These are phyloP conservation scores for Cerceris rybyensis DNA, from an alignment of 2,888 invertebrate species.

Conservation along the genomic window DNA sequence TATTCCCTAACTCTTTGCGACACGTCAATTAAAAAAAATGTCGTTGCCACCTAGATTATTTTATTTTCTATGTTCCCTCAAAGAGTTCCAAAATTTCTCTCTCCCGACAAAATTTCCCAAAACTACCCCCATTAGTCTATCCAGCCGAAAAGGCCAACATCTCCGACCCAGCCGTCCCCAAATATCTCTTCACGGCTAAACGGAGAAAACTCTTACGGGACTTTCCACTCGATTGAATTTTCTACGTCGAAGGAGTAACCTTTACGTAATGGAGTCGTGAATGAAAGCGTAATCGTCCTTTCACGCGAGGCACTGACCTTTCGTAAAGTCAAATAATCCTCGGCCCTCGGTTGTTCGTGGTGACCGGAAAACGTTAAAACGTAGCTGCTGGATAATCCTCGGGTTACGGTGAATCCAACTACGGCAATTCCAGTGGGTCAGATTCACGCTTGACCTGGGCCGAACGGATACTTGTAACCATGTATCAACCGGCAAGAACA, in stretches of 20 bases:
- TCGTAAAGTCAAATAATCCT: constrained; percentile 22
- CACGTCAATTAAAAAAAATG: no score
- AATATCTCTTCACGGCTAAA: no score
- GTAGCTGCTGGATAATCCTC: constrained; percentile 47
- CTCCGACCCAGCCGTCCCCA: no score
- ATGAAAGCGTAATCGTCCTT: constrained; percentile 48
- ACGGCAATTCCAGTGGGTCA: constrained; percentile 60
- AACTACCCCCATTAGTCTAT: no score
- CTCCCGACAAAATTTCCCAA: no score
- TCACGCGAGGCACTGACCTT: constrained; percentile 57
- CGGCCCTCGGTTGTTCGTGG: constrained; percentile 11
- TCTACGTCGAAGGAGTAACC: constrained; percentile 20
- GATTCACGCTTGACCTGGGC: constrained; percentile 68
- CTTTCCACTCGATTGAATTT: constrained; percentile 9
- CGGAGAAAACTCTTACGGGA: background rate
- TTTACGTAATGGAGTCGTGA: constrained; percentile 46
- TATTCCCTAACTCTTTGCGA: no score
- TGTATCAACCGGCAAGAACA: constrained; percentile 62
- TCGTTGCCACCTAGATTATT: no score
- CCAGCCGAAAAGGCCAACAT: no score
- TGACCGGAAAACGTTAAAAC: constrained; percentile 20
- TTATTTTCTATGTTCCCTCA: no score
- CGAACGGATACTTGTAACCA: constrained; percentile 65
- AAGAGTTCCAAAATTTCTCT: no score
- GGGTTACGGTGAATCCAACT: constrained; percentile 37